These are phyloP conservation scores for Donacobius atricapilla DNA, from an alignment of 2,113 vertebrate species.

Conservation along the genomic window DNA sequence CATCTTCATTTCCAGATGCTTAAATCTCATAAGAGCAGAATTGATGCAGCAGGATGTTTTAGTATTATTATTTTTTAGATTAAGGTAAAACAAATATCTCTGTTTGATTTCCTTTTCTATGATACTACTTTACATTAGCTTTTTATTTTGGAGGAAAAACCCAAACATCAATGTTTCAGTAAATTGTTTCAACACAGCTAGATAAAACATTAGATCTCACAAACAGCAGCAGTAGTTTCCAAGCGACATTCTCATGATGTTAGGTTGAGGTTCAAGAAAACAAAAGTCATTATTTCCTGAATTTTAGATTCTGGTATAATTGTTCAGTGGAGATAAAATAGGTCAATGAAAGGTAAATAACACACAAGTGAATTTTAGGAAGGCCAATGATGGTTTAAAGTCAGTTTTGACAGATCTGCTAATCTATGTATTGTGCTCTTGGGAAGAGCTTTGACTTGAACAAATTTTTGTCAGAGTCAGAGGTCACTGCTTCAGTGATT, in stretches of 20 bases:
- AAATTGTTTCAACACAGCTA: background rate
- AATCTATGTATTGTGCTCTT: background rate
- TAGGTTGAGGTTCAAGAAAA: background rate
- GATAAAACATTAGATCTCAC: background rate
- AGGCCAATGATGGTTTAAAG: background rate
- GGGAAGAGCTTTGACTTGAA: background rate
- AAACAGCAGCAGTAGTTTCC: background rate
- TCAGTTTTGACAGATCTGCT: background rate
- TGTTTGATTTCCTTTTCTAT: background rate
- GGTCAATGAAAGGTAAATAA: background rate
- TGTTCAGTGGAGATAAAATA: background rate
- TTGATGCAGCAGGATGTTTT: background rate
- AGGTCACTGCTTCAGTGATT: background rate
- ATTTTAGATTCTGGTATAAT: background rate
- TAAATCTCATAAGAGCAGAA: background rate
- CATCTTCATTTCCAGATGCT: background rate
- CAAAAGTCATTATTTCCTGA: background rate
- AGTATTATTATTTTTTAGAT: background rate
- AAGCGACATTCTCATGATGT: background rate
- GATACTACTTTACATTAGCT: background rate
- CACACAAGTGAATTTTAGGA: background rate
- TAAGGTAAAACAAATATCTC: background rate
- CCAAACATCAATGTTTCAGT: background rate
- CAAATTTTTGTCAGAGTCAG: background rate
- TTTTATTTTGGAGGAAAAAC: background rate